phyloP scores from a whole-genome alignment of 2,888 invertebrate species.

The Eristalis pertinax region DNA sequence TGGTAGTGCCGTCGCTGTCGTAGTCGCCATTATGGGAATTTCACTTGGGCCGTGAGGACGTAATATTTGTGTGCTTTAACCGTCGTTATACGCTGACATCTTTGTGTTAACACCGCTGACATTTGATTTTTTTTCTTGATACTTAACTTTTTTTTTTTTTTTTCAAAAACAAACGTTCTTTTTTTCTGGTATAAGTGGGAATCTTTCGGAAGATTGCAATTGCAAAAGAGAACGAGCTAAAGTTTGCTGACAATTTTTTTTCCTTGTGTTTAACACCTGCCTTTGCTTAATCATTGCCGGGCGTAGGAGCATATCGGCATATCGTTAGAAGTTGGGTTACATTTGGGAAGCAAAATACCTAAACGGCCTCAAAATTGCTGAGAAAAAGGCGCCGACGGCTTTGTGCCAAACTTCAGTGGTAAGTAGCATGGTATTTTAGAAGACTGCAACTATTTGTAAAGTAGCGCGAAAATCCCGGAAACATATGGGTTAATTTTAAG shows the following conservation, averaged over 20 bases:
- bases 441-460: neutral
- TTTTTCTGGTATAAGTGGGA: neutral
- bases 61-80: conserved; percentile 34
- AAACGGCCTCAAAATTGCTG: conserved; percentile 79
- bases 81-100: conserved; percentile 29
- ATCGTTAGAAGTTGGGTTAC: neutral
- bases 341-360: conserved; percentile 6
- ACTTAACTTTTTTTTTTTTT: neutral
- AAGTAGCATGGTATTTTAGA: conserved; percentile 77
- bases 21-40: conserved; percentile 67
- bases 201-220: neutral
- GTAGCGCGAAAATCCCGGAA: neutral
- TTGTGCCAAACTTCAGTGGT: conserved; percentile 88
- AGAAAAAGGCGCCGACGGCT: conserved; percentile 83
- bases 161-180: conserved; percentile 2
- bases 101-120: conserved; percentile 59
- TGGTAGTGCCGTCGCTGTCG: conserved; percentile 20
- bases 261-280: neutral
- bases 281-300: conserved; percentile 32
- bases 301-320: conserved; percentile 9
- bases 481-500: neutral
- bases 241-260: neutral
- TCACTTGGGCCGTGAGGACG: conserved; percentile 55
- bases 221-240: neutral
- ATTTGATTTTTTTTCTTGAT: conserved; percentile 36